A percentile compares a stretch with the other conserved stretches of the same genome.
These are phyloP conservation scores for Probaryconus sp. DNA, from an alignment of 1,140 invertebrate genomes.

Conservation along the genomic window DNA sequence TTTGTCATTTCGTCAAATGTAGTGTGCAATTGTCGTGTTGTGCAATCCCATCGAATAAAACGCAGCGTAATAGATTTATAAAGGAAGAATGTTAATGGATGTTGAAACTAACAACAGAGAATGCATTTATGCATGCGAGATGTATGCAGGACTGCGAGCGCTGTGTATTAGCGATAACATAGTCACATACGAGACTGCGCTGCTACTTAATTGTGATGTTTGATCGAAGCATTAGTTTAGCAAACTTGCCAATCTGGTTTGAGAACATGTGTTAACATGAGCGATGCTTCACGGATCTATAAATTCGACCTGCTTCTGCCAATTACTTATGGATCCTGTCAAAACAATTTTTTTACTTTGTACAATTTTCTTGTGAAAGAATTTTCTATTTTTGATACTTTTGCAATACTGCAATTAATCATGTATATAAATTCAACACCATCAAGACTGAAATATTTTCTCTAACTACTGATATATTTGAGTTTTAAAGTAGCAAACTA, in stretches of 20 bases:
- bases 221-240: slow-evolving; percentile 63
- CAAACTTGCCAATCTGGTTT: slow-evolving; percentile 60
- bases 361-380: neutral
- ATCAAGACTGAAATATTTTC: no score
- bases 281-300: slow-evolving; percentile 38
- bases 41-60: no score
- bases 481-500: no score
- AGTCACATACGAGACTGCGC: slow-evolving; percentile 50
- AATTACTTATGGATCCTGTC: slow-evolving; percentile 8
- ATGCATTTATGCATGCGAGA: slow-evolving; percentile 57
- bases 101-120: slow-evolving; percentile 36
- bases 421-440: no score
- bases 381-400: no score
- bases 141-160: slow-evolving; percentile 37
- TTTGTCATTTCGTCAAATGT: no score
- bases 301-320: slow-evolving; percentile 20
- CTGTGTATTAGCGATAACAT: slow-evolving; percentile 48
- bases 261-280: slow-evolving; percentile 50
- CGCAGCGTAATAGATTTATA: no score
- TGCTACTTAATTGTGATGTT: slow-evolving; percentile 68
- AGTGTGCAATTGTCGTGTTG: no score
- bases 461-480: no score
- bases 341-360: no score
- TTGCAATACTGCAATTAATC: no score
- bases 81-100: slow-evolving; percentile 57